phyloP scores from a whole-genome alignment of 2,113 vertebrate genomes.

The Entelurus aequoreus region DNA sequence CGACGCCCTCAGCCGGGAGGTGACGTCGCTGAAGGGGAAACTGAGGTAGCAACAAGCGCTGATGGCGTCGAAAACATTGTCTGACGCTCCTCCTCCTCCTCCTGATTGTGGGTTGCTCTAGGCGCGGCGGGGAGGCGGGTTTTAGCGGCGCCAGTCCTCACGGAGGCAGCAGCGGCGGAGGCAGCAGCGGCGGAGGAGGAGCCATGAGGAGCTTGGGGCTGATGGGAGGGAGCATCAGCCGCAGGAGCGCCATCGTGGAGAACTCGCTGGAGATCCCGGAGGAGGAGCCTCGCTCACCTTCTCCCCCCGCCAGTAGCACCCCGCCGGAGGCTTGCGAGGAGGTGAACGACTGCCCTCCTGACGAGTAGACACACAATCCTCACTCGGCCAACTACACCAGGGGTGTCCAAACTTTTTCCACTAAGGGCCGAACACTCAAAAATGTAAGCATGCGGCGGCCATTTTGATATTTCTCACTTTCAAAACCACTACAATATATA shows the following conservation, averaged over 20 bases:
- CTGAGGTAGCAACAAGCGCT: constrained; percentile 41
- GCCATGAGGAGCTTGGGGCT: constrained; percentile 29
- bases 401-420: no score
- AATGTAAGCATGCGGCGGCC: no score
- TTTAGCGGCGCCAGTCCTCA: constrained; percentile 33
- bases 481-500: no score
- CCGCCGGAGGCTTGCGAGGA: constrained; percentile 14
- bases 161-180: constrained; percentile 1
- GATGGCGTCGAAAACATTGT: neutral
- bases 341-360: constrained; percentile 3
- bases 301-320: constrained; percentile 19
- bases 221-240: constrained; percentile 19
- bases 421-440: no score
- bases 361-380: constrained; percentile 11
- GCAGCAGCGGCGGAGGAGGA: neutral
- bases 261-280: constrained; percentile 48
- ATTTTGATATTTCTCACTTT: no score
- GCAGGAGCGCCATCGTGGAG: constrained; percentile 42
- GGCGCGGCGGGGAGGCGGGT: constrained; percentile 40
- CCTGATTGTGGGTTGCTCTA: constrained; percentile 36
- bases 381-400: no score
- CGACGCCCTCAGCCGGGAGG: constrained; percentile 71
- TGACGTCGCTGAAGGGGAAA: constrained; percentile 47
- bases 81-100: constrained; percentile 37
- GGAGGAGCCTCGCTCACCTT: constrained; percentile 22